Evolutionary conservation across 2,113 vertebrate genomes (phyloP).

Genomic region (Anser cygnoides): DNA sequence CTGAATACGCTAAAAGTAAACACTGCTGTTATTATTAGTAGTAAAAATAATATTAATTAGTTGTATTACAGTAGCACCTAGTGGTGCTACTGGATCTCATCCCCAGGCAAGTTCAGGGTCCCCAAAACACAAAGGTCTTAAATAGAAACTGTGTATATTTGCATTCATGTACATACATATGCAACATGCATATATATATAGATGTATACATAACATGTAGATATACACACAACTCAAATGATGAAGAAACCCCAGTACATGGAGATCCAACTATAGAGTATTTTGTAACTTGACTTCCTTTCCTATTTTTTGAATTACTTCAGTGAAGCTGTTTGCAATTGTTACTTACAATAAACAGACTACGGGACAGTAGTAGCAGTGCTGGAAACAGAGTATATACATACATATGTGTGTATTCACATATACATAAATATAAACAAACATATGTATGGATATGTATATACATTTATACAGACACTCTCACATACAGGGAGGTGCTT

Average conservation of each 20-base stretch:
- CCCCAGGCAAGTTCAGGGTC: not conserved
- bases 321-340: not conserved
- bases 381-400: not conserved
- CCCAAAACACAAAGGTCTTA: not conserved
- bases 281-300: not conserved
- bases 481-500: not conserved
- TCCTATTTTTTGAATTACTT: not conserved
- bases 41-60: constrained; percentile 67
- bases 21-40: constrained; percentile 18
- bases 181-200: accelerated
- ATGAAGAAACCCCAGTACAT: not conserved
- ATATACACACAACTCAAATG: not conserved
- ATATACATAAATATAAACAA: not conserved
- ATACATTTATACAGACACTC: not conserved
- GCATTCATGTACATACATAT: not conserved
- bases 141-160: not conserved
- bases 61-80: constrained; percentile 75
- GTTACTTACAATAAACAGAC: not conserved
- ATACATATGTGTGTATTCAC: not conserved
- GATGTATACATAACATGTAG: accelerated
- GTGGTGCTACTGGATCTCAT: constrained; percentile 58
- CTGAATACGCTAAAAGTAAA: not conserved
- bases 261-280: not conserved
- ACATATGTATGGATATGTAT: not conserved
- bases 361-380: not conserved